Conservation (phyloP, 1,140 invertebrate genomes). For the silkworm (Bombyx mori) region ASM3026992v2 NC_085110.1:12287501-12288000, state of each 20-base stretch:
- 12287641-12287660: neutral
- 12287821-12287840: conserved; percentile 1
- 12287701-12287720: conserved; percentile 10
- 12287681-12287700: no score
- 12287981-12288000: no score
- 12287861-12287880: no score
- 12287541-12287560: conserved; percentile 11
- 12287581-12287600: conserved; percentile 22
- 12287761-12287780: conserved; percentile 32
- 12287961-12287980: no score
- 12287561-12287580: conserved; percentile 11
- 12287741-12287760: conserved; percentile 31
- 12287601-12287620: neutral
- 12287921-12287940: no score
- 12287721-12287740: conserved; percentile 23
- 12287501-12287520: conserved; percentile 33
- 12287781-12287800: conserved; percentile 18
- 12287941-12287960: no score
- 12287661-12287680: neutral
- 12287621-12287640: no score
- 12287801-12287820: conserved; percentile 26
- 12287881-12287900: no score
- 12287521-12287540: conserved; percentile 57
- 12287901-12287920: no score
- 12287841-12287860: no score